Conservation (phyloP, 2,113 vertebrate species). For the Thamnophis sirtalis region DNA sequence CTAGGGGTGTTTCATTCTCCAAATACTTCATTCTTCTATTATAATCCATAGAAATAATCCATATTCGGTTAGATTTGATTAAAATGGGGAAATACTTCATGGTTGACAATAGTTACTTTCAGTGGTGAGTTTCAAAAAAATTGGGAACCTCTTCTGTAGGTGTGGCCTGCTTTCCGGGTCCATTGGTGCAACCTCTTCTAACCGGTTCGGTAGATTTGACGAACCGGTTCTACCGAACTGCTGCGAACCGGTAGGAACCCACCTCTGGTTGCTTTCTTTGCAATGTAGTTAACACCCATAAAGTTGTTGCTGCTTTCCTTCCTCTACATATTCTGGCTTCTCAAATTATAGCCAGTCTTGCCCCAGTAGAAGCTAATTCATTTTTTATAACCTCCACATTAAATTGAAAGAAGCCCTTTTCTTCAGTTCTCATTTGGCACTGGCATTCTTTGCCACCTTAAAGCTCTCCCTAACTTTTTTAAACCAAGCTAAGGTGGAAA, state of each 20-base stretch:
- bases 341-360: not conserved
- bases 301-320: not conserved
- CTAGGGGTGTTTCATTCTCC: not conserved
- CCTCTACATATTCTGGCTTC: not conserved
- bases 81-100: not conserved
- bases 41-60: not conserved
- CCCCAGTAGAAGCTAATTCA: not conserved
- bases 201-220: too few relatives aligned
- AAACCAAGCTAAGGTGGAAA: not conserved
- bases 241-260: too few relatives aligned
- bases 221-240: too few relatives aligned
- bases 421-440: not conserved
- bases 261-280: not conserved
- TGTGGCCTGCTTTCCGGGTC: too few relatives aligned
- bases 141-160: too few relatives aligned
- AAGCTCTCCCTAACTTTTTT: not conserved
- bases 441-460: not conserved
- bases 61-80: not conserved
- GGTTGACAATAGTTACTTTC: not conserved
- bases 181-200: too few relatives aligned
- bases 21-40: not conserved
- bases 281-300: not conserved
- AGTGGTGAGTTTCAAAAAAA: too few relatives aligned
- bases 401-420: not conserved
- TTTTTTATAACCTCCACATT: not conserved